Percentiles rank a stretch among this genome's conserved stretches.
Evolutionary conservation across 2,797 vertebrate species (phyloP).

Genomic region (Tragelaphus oryx): DNA sequence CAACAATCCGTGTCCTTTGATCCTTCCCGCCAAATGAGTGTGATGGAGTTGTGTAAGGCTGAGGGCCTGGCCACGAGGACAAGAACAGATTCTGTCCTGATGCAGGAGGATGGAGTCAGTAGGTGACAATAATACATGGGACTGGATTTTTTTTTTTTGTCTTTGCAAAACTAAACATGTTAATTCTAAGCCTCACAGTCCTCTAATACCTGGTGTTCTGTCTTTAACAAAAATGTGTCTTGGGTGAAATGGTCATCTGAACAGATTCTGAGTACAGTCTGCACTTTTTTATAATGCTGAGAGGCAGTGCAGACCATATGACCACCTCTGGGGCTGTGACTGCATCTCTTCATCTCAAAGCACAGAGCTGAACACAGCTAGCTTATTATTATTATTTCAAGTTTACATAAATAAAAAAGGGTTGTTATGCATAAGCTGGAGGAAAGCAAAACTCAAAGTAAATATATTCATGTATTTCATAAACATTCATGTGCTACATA

Average conservation of each 20-base stretch:
- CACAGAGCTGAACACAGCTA: constrained; percentile 31
- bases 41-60: neutral
- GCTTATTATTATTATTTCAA: constrained; percentile 62
- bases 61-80: neutral
- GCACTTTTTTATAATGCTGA: constrained; percentile 3
- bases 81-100: neutral
- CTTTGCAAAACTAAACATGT: constrained; percentile 7
- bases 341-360: constrained; percentile 26
- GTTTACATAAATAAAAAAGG: constrained; percentile 53
- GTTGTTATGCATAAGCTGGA: constrained; percentile 32
- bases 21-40: neutral
- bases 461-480: constrained; percentile 57
- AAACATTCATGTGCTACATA: constrained; percentile 56
- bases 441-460: constrained; percentile 54
- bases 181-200: neutral
- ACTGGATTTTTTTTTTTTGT: constrained; percentile 12
- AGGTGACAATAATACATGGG: neutral
- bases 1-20: neutral
- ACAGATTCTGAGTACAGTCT: constrained; percentile 18
- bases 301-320: neutral
- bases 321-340: constrained; percentile 6
- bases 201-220: neutral
- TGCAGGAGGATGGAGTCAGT: neutral
- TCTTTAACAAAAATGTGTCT: constrained; percentile 14
- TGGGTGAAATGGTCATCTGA: neutral